phyloP scores from a whole-genome alignment of 2,113 vertebrate genomes.

The Illadopsis cleaveri region DNA sequence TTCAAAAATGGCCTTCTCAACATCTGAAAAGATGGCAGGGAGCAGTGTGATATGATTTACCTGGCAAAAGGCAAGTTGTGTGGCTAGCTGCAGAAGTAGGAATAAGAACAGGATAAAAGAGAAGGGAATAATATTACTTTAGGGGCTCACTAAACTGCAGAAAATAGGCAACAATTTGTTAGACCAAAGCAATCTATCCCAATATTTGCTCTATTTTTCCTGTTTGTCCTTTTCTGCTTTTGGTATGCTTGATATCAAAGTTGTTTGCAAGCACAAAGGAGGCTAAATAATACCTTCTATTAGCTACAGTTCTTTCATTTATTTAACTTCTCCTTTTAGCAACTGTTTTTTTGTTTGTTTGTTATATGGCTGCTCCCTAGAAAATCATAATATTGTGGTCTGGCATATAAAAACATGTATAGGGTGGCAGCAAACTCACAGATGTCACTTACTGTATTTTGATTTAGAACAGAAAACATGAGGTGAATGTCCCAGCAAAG shows the following conservation, averaged over 20 bases:
- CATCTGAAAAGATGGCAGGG: not conserved
- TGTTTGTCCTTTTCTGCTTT: not conserved
- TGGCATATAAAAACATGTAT: not conserved
- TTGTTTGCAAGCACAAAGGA: not conserved
- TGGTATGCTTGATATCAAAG: not conserved
- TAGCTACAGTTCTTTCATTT: not conserved
- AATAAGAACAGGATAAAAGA: not conserved
- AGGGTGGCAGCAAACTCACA: not conserved
- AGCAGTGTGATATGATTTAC: not conserved
- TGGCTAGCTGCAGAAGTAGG: not conserved
- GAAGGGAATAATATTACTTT: not conserved
- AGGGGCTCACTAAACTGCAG: not conserved
- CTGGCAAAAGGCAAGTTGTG: not conserved
- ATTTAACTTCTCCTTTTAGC: not conserved
- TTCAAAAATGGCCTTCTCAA: not conserved
- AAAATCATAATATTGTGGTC: not conserved
- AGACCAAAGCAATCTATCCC: not conserved
- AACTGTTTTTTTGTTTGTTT: not conserved
- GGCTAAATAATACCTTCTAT: not conserved
- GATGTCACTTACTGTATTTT: not conserved
- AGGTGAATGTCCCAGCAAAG: not conserved
- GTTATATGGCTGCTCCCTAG: not conserved
- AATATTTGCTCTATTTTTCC: not conserved
- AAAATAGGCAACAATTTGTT: not conserved
- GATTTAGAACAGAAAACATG: not conserved